Percentiles rank a stretch among this genome's conserved stretches.
Evolutionary conservation across 2,888 invertebrate genomes (phyloP).

Genomic region (Leptinotarsa peninsularis): DNA sequence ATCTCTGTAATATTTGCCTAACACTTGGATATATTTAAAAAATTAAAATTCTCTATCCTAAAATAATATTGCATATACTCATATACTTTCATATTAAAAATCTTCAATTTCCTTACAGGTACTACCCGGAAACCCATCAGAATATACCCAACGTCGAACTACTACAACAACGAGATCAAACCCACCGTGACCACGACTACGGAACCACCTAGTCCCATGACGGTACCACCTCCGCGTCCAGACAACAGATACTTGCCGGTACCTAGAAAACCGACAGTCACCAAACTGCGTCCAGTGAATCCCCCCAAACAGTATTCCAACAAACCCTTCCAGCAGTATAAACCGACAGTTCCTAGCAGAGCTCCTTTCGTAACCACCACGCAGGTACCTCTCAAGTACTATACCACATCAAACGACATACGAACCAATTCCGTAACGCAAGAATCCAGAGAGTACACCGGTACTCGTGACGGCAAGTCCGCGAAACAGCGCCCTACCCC

Average conservation of each 20-base stretch:
- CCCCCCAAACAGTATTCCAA: conserved; percentile 65
- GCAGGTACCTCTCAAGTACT: conserved; percentile 74
- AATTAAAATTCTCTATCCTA: too few species aligned
- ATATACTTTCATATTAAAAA: not conserved
- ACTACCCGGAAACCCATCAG: conserved; percentile 47
- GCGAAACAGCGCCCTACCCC: conserved; percentile 58
- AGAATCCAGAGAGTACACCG: conserved; percentile 55
- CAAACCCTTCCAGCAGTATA: conserved; percentile 69
- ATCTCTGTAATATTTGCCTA: too few species aligned
- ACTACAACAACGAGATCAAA: conserved; percentile 53
- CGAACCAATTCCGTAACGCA: conserved; percentile 69
- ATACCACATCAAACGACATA: conserved; percentile 69
- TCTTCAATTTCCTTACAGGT: not conserved
- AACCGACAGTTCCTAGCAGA: conserved; percentile 57
- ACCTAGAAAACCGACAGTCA: conserved; percentile 55
- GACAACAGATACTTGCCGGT: conserved; percentile 32
- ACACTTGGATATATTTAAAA: too few species aligned
- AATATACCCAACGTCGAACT: conserved; percentile 49
- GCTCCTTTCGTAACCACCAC: conserved; percentile 69
- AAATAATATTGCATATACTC: too few species aligned
- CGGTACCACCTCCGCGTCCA: conserved; percentile 63
- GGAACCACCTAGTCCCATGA: conserved; percentile 59
- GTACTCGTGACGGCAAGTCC: conserved; percentile 32
- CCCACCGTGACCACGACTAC: conserved; percentile 60
- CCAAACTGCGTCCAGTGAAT: conserved; percentile 62